phyloP scores from a whole-genome alignment of 2,888 invertebrate species.

The Pherbina coryleti region DNA sequence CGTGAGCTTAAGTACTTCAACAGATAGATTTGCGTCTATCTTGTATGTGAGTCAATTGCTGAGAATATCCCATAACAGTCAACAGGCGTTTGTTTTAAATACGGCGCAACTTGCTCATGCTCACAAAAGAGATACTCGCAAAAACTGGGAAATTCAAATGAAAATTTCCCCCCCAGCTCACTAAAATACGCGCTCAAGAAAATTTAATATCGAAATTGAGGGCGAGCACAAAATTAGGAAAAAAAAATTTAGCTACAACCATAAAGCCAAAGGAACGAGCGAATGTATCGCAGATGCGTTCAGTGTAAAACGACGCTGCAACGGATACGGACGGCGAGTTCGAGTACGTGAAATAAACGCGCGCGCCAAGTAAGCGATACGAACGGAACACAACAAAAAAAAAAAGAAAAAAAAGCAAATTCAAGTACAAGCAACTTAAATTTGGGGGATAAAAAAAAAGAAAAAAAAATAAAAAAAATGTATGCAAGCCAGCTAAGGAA shows the following conservation, averaged over 20 bases:
- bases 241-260: constrained; percentile 26
- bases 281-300: constrained; percentile 40
- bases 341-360: constrained; percentile 38
- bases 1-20: no score
- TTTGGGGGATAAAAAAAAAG: neutral
- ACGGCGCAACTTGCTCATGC: neutral
- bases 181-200: constrained; percentile 15
- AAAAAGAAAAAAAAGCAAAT: constrained; percentile 21
- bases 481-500: neutral
- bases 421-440: no score
- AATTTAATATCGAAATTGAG: neutral
- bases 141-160: constrained; percentile 38
- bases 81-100: constrained; percentile 43
- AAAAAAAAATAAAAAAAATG: constrained; percentile 36
- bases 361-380: constrained; percentile 21
- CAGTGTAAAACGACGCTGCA: constrained; percentile 56
- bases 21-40: no score
- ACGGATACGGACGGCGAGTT: constrained; percentile 54
- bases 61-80: constrained; percentile 45
- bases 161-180: neutral
- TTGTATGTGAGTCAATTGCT: neutral
- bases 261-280: constrained; percentile 13
- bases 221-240: neutral
- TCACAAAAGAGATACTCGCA: neutral
- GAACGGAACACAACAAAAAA: neutral